Conservation (phyloP, 2,888 invertebrate genomes). For the Teleogryllus oceanicus region DNA sequence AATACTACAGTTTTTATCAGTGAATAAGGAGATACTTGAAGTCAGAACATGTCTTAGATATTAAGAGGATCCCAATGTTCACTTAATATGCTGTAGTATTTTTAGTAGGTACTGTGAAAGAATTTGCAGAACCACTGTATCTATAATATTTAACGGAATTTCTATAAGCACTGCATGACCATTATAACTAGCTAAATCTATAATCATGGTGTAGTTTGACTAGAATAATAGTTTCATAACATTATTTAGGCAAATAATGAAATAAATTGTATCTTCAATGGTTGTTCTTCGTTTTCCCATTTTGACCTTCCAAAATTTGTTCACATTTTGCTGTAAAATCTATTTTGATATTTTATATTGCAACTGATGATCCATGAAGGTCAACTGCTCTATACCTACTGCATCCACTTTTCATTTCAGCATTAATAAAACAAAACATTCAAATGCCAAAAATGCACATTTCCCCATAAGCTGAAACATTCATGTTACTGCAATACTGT, state of each 20-base stretch:
- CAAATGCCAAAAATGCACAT: not conserved
- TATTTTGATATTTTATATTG: not conserved
- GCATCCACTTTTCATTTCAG: not conserved
- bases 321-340: not conserved
- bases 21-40: not conserved
- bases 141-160: not conserved
- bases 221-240: constrained; percentile 1
- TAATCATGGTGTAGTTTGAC: not conserved
- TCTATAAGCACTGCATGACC: constrained; percentile 18
- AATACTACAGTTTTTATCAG: not conserved
- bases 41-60: not conserved
- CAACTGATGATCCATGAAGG: constrained; percentile 6
- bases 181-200: constrained; percentile 18
- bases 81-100: not conserved
- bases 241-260: constrained; percentile 18
- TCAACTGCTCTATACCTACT: not conserved
- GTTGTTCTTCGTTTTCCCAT: not conserved
- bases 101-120: not conserved
- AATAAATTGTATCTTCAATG: not conserved
- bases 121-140: not conserved
- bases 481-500: constrained; percentile 30
- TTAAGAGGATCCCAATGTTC: not conserved
- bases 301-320: not conserved
- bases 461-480: constrained; percentile 20
- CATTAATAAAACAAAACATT: not conserved